A percentile compares a stretch with the other conserved stretches of the same genome.
Evolutionary conservation across 1,140 invertebrate genomes (phyloP).

Genomic region (Lepeophtheirus salmonis): DNA sequence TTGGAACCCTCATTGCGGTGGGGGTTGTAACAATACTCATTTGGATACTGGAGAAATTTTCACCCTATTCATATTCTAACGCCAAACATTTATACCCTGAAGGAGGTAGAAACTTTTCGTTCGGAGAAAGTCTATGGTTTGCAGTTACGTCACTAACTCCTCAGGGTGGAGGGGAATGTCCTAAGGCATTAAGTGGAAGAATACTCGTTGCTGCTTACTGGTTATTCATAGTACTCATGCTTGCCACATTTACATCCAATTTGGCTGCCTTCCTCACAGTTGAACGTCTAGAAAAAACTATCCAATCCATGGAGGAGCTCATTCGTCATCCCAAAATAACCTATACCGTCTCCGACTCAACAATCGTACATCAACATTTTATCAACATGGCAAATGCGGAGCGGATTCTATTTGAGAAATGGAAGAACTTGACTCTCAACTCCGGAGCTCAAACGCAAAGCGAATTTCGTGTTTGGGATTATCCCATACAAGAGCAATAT

Average conservation of each 20-base stretch:
- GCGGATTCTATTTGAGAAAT: slow-evolving; percentile 39
- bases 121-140: slow-evolving; percentile 66
- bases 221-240: slow-evolving; percentile 77
- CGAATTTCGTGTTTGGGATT: slow-evolving; percentile 73
- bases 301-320: slow-evolving; percentile 66
- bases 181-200: slow-evolving; percentile 59
- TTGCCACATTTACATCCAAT: slow-evolving; percentile 90
- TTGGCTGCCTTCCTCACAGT: slow-evolving; percentile 77
- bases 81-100: slow-evolving; percentile 50
- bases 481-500: slow-evolving; percentile 74
- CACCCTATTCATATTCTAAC: slow-evolving; percentile 65
- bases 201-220: slow-evolving; percentile 75
- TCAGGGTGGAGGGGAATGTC: slow-evolving; percentile 64
- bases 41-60: slow-evolving; percentile 70
- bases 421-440: slow-evolving; percentile 52
- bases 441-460: slow-evolving; percentile 44
- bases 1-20: slow-evolving; percentile 61
- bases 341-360: slow-evolving; percentile 67
- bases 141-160: slow-evolving; percentile 75
- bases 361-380: slow-evolving; percentile 62
- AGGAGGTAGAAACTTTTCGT: slow-evolving; percentile 29
- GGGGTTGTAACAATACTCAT: slow-evolving; percentile 64
- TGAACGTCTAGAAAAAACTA: slow-evolving; percentile 42
- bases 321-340: slow-evolving; percentile 68
- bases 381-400: slow-evolving; percentile 77